Evolutionary conservation across 1,140 invertebrate genomes (phyloP), one percentile per base, ranked within the genome.

Genomic region (Euschistus heros): DNA sequence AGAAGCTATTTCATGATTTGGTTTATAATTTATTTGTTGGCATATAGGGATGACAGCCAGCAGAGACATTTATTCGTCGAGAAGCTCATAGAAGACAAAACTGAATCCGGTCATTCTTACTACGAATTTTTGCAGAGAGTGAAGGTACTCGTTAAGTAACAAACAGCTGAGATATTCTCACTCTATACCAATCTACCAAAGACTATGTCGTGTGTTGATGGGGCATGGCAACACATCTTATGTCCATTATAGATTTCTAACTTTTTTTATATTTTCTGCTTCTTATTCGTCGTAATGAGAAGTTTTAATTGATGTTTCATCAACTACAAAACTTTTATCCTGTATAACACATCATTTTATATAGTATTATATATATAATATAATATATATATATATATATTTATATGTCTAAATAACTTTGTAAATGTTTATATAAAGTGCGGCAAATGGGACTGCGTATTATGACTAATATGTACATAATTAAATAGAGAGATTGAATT

Each of bases 71-170:
- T 86, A 66, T 97, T 99, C 76, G 84, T 92, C 24, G 91, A 96
- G 69, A 84, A 86, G 69, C 81, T 99, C 70, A 82, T 97, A 26
- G 96, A 99, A 77, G 97, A 99, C 78, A 81, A 94, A 72, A 86
- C 89, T 68, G 95, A 98, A 76, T 88, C 87, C 67, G 86, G 91
- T 57, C 85, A 96, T 76, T 95, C 92, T 70, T 98, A 98, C 77
- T 92, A 94, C 76, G 97, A 99, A 83, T 99, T 98, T 79, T 81
- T 99, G 73, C 94, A 98, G 77, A 92, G 97, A 79, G 79, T 99
- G 66, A 92, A 94, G 77, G 85, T 84, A 71, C 90, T 94, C 78
- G 82, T 96, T 72, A 95, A 92, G 81, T 92, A 78, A 75, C 33
- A 59, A 78, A 75, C 33, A 47, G 1, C 18, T 15, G 24, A 26